Percentiles rank a stretch among this genome's conserved stretches.
Conservation (phyloP, 1,140 invertebrate genomes). For the Chelonus insularis region DNA sequence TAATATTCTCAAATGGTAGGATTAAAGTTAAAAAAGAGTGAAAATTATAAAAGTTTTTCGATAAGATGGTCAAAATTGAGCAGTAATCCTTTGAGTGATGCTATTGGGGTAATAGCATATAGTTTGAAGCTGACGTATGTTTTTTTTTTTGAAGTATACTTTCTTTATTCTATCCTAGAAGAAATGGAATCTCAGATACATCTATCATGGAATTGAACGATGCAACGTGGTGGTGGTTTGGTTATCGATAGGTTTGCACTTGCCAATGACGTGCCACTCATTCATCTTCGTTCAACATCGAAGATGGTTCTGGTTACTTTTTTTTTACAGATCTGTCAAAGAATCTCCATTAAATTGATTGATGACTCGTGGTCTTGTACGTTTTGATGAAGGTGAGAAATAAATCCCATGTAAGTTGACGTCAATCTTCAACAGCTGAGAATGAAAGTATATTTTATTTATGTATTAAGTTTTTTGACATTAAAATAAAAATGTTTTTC, state of each 20-base stretch:
- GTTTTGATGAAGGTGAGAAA: slow-evolving; percentile 10
- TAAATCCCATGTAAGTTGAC: slow-evolving; percentile 1
- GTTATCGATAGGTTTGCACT: not conserved
- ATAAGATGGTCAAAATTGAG: too few species aligned
- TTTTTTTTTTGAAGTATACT: slow-evolving; percentile 15
- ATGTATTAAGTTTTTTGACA: too few species aligned
- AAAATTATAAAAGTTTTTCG: too few species aligned
- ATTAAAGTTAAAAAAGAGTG: too few species aligned
- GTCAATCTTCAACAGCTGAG: not conserved
- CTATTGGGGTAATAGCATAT: too few species aligned
- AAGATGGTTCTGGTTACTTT: not conserved
- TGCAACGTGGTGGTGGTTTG: slow-evolving; percentile 23
- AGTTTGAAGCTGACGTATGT: slow-evolving; percentile 12
- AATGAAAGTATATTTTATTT: too few species aligned
- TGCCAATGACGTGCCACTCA: not conserved
- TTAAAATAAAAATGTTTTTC: too few species aligned
- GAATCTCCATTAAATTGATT: slow-evolving; percentile 5
- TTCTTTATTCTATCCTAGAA: slow-evolving; percentile 30
- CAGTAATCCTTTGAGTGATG: too few species aligned
- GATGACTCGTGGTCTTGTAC: not conserved
- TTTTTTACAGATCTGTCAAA: not conserved
- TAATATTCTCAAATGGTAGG: too few species aligned
- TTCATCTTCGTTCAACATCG: slow-evolving; percentile 9
- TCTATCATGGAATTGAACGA: slow-evolving; percentile 22
- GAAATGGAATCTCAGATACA: slow-evolving; percentile 8